A percentile compares a stretch with the other conserved stretches of the same genome.
Conservation (phyloP, 1,140 invertebrate species). For the Periplaneta americana region DNA sequence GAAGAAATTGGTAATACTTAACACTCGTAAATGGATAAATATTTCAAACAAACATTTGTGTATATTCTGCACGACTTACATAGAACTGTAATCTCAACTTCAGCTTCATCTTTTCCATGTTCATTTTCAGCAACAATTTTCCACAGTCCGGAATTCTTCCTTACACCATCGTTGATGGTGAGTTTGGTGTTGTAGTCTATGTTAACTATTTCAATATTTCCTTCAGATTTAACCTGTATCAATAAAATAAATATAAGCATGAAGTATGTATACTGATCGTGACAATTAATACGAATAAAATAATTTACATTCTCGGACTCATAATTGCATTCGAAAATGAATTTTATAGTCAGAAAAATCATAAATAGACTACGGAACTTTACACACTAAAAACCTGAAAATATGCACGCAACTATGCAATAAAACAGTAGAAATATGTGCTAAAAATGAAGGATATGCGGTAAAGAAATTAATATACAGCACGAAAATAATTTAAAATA, state of each 20-base stretch:
- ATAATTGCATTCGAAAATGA: neutral
- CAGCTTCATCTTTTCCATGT: slow-evolving; percentile 89
- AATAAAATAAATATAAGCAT: too few species aligned
- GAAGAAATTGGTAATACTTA: neutral
- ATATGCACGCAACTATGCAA: too few species aligned
- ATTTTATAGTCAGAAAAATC: neutral
- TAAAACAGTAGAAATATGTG: too few species aligned
- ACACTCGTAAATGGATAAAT: too few species aligned
- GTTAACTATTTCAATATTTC: slow-evolving; percentile 79
- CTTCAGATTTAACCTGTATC: slow-evolving; percentile 39
- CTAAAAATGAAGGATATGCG: too few species aligned
- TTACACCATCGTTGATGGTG: slow-evolving; percentile 73
- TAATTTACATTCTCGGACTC: neutral
- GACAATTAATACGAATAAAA: too few species aligned
- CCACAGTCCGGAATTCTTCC: slow-evolving; percentile 84
- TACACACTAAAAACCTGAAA: too few species aligned
- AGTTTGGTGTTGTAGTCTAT: slow-evolving; percentile 93
- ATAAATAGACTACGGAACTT: too few species aligned
- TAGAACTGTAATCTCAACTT: slow-evolving; percentile 88
- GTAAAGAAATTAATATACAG: too few species aligned
- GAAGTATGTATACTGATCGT: too few species aligned
- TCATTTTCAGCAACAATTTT: slow-evolving; percentile 88
- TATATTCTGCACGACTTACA: slow-evolving; percentile 45
- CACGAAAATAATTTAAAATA: too few species aligned
- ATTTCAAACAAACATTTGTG: neutral